Conservation (phyloP, 2,888 invertebrate species). For the Drosophila austrosaltans region DNA sequence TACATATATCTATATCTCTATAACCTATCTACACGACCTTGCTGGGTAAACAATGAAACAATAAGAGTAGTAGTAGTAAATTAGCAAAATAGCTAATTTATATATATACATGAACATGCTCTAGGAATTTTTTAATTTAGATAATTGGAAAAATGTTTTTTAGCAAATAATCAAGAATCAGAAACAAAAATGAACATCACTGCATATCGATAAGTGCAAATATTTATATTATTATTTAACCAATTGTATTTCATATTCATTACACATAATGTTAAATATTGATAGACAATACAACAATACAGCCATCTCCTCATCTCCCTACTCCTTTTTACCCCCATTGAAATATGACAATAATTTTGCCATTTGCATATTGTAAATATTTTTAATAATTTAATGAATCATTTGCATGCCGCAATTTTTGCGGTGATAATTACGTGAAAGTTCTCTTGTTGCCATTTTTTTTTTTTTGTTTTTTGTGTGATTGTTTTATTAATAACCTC, state of each 20-base stretch:
- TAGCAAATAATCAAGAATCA: constrained; percentile 19
- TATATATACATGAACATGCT: constrained; percentile 45
- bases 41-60: constrained; percentile 25
- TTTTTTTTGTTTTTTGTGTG: constrained; percentile 11
- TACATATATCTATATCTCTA: constrained; percentile 38
- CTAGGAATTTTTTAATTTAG: constrained; percentile 74
- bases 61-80: constrained; percentile 53
- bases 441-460: constrained; percentile 29
- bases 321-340: background rate
- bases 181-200: constrained; percentile 1
- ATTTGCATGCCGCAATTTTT: constrained; percentile 31
- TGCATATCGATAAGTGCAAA: constrained; percentile 19
- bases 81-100: constrained; percentile 51
- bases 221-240: constrained; percentile 55
- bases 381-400: constrained; percentile 50
- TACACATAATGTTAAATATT: constrained; percentile 18
- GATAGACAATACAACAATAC: constrained; percentile 8
- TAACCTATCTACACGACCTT: constrained; percentile 38
- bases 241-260: constrained; percentile 32
- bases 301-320: background rate
- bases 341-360: constrained; percentile 30
- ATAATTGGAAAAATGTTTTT: constrained; percentile 59
- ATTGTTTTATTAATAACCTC: background rate
- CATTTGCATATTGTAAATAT: constrained; percentile 16
- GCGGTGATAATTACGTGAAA: constrained; percentile 34